Evolutionary conservation across 35 echinoderm and acorn worm genomes (phyloP).

Genomic region (Antedon bifida): DNA sequence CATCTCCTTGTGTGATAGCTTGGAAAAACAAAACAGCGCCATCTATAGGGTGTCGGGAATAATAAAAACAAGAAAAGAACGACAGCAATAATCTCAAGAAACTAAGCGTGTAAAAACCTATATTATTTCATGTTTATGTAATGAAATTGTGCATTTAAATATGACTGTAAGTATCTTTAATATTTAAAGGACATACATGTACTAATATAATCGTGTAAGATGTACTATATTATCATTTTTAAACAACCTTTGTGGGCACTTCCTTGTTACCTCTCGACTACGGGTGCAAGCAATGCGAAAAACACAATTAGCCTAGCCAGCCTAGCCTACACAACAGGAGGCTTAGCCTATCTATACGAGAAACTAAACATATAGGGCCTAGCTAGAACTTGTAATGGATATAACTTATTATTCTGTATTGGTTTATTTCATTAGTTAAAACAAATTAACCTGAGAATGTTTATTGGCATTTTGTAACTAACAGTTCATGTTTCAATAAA

Average conservation of each 20-base stretch:
- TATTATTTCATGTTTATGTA: not conserved
- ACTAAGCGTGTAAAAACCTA: not conserved
- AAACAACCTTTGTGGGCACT: not conserved
- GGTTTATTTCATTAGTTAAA: too few relatives aligned
- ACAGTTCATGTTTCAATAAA: too few relatives aligned
- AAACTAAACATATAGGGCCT: too few relatives aligned
- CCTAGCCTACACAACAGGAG: not conserved
- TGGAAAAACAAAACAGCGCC: not conserved
- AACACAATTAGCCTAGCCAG: not conserved
- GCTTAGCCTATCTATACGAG: too few relatives aligned
- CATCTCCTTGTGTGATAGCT: too few relatives aligned
- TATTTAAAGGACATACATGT: not conserved
- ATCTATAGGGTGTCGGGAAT: not conserved
- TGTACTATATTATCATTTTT: not conserved
- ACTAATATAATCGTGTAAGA: not conserved
- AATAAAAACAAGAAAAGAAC: not conserved
- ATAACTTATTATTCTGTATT: too few relatives aligned
- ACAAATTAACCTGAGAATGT: too few relatives aligned
- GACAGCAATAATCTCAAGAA: not conserved
- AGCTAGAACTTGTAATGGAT: too few relatives aligned
- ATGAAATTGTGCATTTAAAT: not conserved
- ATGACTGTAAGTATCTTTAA: not conserved
- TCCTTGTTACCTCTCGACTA: not conserved
- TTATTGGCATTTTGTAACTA: too few relatives aligned
- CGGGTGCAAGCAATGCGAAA: not conserved